Base-by-base conservation (phyloP, 2,113 vertebrate species). In the Scomber japonicus region DNA sequence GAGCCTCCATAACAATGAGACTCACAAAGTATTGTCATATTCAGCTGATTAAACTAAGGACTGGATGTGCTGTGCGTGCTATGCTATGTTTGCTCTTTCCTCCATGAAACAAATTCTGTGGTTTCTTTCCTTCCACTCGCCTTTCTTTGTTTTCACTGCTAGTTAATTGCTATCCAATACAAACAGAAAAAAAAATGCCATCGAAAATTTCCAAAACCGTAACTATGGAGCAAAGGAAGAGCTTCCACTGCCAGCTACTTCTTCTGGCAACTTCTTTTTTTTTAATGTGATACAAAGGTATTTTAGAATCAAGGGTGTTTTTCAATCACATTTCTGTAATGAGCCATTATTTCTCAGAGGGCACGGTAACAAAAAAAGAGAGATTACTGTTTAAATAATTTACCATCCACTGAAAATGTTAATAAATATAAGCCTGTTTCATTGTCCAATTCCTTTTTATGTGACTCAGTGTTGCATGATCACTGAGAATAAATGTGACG, bases 151-250 rank as follows among this genome's bases (percentile, higher is more conserved):
- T 73, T 63, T 55, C 75, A 35, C 35, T 82, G 14, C 54, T 6
- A n/a, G 31, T 62, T 84, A 84, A 84, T 89, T 77, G 77, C 54
- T 80, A 57, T 67, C 53, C 73, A 69, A 70, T 77, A 45, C 64
- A 60, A 84, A 69, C 51, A 78, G 27, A 69, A 27, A 27, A 21
- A 21, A 27, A 27, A 27, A 84, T 6, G 40, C 71, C 17, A 11
- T 11, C 46, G 62, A 51, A 56, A 44, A 60, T 55, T 61, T 21
- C 19, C 72, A 24, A 27, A 57, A 19, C 21, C 64, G 2, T 11
- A 49, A 61, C 21, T 62, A 31, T 31, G 30, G 48, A 56, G 54
- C 40, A 40, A 11, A 54, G 35, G 46, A 14, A 59, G 31, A 40
- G 59, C 59, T 59, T 30, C 46, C 7, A 6, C 35, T 61, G 49